Percentiles rank a stretch among this genome's conserved stretches.
These are phyloP conservation scores for Alviniconcha marisindica DNA, from an alignment of 1,140 invertebrate species.

Conservation along the genomic window DNA sequence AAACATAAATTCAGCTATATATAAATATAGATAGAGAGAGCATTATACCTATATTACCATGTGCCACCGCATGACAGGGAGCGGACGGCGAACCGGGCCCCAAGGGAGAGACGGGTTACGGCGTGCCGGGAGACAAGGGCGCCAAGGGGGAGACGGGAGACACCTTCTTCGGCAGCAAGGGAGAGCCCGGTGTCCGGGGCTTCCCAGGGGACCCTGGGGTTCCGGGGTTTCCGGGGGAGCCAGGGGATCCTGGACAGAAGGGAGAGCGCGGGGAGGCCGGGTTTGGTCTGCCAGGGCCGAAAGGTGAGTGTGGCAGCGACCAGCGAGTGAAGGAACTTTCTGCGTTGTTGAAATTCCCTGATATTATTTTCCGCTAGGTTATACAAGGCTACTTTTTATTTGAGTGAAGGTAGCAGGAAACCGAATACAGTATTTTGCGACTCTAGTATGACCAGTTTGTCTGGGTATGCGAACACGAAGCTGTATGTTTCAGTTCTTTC, in stretches of 20 bases:
- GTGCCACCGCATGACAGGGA: not conserved
- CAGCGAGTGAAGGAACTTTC: too few species aligned
- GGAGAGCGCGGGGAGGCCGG: constrained; percentile 41
- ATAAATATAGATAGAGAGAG: too few species aligned
- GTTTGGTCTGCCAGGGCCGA: not conserved
- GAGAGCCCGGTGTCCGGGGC: constrained; percentile 29
- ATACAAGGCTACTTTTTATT: too few species aligned
- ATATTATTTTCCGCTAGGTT: too few species aligned
- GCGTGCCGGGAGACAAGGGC: constrained; percentile 26
- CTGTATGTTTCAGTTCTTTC: too few species aligned
- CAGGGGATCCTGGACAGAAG: constrained; percentile 34
- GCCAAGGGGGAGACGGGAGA: constrained; percentile 24
- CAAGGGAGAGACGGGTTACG: constrained; percentile 27
- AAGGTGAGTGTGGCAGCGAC: constrained; percentile 26
- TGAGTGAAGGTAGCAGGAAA: too few species aligned
- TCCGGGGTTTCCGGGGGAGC: constrained; percentile 29
- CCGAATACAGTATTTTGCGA: too few species aligned
- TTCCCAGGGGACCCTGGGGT: constrained; percentile 15
- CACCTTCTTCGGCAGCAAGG: not conserved
- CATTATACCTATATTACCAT: too few species aligned
- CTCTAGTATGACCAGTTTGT: too few species aligned
- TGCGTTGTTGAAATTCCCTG: too few species aligned
- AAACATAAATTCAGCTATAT: too few species aligned
- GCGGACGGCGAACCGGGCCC: constrained; percentile 24
- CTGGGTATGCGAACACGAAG: too few species aligned